A percentile compares a stretch with the other conserved stretches of the same genome.
Evolutionary conservation across 30 jellyfish, hydroid and myxozoan genomes (phyloP).

Genomic region (Sanderia malayensis): DNA sequence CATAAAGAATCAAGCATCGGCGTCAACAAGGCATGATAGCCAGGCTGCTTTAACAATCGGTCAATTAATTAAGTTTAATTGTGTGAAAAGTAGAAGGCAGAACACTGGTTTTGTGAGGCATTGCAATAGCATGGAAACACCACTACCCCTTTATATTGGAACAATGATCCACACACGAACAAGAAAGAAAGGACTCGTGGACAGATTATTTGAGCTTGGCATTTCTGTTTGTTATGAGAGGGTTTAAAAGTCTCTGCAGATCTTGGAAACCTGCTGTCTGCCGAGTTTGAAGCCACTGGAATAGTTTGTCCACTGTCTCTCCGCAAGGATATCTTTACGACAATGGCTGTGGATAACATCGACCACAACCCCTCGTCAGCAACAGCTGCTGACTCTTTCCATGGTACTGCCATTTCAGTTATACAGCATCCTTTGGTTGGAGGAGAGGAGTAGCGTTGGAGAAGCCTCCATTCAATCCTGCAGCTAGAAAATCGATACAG

Average conservation of each 20-base stretch:
- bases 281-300: constrained; percentile 30
- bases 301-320: constrained; percentile 58
- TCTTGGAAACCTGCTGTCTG: constrained; percentile 30
- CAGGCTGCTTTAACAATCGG: constrained; percentile 53
- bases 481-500: constrained; percentile 29
- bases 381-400: constrained; percentile 60
- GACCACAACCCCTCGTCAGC: constrained; percentile 67
- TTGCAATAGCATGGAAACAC: constrained; percentile 9
- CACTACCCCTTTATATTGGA: constrained; percentile 27
- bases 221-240: constrained; percentile 43
- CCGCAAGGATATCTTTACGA: constrained; percentile 38
- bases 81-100: constrained; percentile 1
- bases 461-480: constrained; percentile 21
- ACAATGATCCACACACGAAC: constrained; percentile 39
- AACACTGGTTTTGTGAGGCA: constrained; percentile 3
- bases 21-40: constrained; percentile 13
- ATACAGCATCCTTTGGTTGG: constrained; percentile 50
- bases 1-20: constrained; percentile 2
- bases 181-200: constrained; percentile 35
- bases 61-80: constrained; percentile 24
- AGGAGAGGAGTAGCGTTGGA: constrained; percentile 23
- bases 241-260: constrained; percentile 42
- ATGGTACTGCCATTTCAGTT: constrained; percentile 65
- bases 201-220: constrained; percentile 30
- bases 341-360: constrained; percentile 62